Conservation (phyloP, 2,113 vertebrate species). For the Himantopus leucocephalus region DNA sequence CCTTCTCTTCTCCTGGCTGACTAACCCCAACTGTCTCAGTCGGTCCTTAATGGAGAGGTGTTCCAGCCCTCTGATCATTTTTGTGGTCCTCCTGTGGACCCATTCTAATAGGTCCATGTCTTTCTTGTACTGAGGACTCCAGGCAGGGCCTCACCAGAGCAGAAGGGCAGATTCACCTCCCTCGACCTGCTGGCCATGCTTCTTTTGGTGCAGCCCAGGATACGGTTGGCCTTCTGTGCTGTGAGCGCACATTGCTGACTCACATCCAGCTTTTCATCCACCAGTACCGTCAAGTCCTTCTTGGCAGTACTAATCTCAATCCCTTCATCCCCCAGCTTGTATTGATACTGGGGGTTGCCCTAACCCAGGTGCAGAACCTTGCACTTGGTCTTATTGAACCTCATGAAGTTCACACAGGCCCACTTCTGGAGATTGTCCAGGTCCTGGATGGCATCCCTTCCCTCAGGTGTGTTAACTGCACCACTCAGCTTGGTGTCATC, state of each 20-base stretch:
- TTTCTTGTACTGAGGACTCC: neutral
- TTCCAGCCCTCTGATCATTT: neutral
- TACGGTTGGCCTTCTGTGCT: neutral
- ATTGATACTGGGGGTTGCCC: neutral
- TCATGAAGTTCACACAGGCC: neutral
- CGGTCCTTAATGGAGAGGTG: neutral
- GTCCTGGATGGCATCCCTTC: neutral
- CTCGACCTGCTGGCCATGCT: neutral
- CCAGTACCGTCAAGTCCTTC: neutral
- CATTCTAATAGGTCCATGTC: neutral
- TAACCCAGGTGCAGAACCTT: neutral
- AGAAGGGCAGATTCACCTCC: neutral
- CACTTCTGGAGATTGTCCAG: neutral
- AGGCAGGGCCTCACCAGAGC: neutral
- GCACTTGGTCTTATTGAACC: neutral
- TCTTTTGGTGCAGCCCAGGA: neutral
- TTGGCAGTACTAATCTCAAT: neutral
- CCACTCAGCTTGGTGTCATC: neutral
- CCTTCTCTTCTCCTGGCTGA: neutral
- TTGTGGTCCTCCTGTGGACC: neutral
- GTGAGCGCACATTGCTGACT: neutral
- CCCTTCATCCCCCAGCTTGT: neutral
- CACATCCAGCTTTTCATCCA: neutral
- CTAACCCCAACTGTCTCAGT: neutral
- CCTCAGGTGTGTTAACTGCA: neutral